Percentiles rank a stretch among this genome's conserved stretches.
phyloP scores from a whole-genome alignment of 2,888 invertebrate genomes.

The Anorthoa munda region DNA sequence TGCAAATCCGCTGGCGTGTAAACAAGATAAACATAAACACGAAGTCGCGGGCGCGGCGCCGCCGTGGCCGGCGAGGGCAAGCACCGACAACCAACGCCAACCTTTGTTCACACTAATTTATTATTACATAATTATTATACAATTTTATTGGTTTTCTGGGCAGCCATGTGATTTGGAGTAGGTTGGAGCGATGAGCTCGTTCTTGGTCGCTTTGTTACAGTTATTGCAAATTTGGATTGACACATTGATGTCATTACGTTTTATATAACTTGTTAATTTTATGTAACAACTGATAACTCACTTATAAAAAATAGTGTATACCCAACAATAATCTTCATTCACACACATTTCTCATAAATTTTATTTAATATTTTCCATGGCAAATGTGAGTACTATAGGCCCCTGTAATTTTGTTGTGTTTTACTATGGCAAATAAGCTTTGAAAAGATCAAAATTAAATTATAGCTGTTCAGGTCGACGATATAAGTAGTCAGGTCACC shows the following conservation, averaged over 20 bases:
- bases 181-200: constrained; percentile 22
- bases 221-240: constrained; percentile 40
- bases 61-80: constrained; percentile 38
- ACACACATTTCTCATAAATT: no score
- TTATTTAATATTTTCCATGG: no score
- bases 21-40: constrained; percentile 68
- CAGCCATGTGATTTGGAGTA: constrained; percentile 14
- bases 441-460: no score
- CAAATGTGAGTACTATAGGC: background rate
- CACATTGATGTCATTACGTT: constrained; percentile 37
- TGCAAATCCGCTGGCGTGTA: constrained; percentile 53
- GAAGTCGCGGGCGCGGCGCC: constrained; percentile 36
- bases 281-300: constrained; percentile 47
- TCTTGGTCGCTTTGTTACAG: constrained; percentile 33
- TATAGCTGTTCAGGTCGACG: no score
- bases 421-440: no score
- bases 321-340: background rate
- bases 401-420: no score
- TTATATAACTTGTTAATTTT: constrained; percentile 55
- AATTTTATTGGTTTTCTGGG: constrained; percentile 45
- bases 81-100: constrained; percentile 32
- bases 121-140: constrained; percentile 57
- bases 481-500: background rate
- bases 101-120: constrained; percentile 59
- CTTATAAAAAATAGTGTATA: background rate